Percentiles rank a stretch among this genome's conserved stretches.
phyloP scores from a whole-genome alignment of 2,113 vertebrate genomes.

The Brachypteracias leptosomus region DNA sequence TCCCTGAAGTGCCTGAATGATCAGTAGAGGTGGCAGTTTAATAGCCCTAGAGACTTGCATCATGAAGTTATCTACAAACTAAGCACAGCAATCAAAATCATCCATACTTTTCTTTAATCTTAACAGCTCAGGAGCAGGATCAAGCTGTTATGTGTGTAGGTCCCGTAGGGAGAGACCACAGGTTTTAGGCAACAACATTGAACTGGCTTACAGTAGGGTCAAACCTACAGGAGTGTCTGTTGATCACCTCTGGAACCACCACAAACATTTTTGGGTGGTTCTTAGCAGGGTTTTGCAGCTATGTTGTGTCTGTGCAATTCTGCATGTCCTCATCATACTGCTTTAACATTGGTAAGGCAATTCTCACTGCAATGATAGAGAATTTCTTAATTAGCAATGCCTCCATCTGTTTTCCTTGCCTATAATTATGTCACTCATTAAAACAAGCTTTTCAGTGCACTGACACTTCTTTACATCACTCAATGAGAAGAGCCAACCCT shows the following conservation, averaged over 20 bases:
- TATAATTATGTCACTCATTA: not conserved
- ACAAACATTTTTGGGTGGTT: not conserved
- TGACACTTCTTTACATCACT: not conserved
- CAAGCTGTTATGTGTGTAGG: not conserved
- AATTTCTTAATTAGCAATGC: not conserved
- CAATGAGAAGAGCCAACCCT: not conserved
- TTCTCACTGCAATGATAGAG: not conserved
- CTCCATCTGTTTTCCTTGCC: not conserved
- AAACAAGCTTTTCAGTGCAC: not conserved
- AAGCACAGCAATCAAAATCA: not conserved
- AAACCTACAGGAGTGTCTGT: not conserved
- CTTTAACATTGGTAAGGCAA: not conserved
- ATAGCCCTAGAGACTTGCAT: accelerated
- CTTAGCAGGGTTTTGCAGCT: not conserved
- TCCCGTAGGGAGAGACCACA: not conserved
- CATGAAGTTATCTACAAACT: not conserved
- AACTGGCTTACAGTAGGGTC: not conserved
- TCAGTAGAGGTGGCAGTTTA: not conserved
- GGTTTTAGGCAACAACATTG: not conserved
- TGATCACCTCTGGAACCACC: not conserved
- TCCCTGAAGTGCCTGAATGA: not conserved
- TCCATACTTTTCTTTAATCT: not conserved
- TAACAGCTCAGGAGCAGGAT: not conserved
- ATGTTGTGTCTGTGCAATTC: not conserved
- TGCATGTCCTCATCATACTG: not conserved